Conservation (phyloP, 92 coral and sea anemone species). For the Meandrina meandrites region DNA sequence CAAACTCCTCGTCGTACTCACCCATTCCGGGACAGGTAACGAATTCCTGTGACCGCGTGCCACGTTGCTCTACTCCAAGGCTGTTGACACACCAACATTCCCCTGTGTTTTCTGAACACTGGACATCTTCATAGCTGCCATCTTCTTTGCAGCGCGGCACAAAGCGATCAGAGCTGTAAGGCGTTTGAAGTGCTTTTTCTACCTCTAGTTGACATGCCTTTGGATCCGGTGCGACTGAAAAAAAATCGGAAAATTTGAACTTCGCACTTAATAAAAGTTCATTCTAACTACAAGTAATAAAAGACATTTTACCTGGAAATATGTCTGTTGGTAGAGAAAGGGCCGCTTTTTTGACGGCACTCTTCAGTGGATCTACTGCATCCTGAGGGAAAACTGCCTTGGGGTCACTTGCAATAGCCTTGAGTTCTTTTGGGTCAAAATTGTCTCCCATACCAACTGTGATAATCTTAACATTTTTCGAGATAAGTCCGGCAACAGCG, state of each 20-base stretch:
- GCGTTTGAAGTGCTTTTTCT: conserved; percentile 53
- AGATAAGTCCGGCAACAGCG: conserved; percentile 18
- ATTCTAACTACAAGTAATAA: not conserved
- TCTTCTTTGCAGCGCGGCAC: conserved; percentile 76
- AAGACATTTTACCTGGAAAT: conserved; percentile 42
- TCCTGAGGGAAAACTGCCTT: conserved; percentile 31
- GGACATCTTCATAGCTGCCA: conserved; percentile 77
- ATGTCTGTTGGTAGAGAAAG: not conserved
- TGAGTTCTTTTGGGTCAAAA: conserved; percentile 40
- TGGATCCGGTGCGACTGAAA: conserved; percentile 9
- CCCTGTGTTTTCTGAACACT: conserved; percentile 62
- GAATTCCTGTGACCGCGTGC: conserved; percentile 75
- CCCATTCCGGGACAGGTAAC: conserved; percentile 76
- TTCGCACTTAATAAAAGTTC: too few relatives aligned
- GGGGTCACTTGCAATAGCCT: conserved; percentile 38
- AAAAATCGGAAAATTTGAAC: too few relatives aligned
- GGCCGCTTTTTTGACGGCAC: conserved; percentile 46
- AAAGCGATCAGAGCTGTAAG: conserved; percentile 54
- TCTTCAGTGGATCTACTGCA: conserved; percentile 25
- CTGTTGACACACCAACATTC: conserved; percentile 91
- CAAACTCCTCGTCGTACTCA: conserved; percentile 18
- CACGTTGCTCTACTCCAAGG: conserved; percentile 65
- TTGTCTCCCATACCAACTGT: conserved; percentile 51
- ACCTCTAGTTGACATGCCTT: conserved; percentile 69
- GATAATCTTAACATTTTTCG: conserved; percentile 43